Conservation (phyloP, 1,140 invertebrate genomes). For the Drosophila pandora region DNA sequence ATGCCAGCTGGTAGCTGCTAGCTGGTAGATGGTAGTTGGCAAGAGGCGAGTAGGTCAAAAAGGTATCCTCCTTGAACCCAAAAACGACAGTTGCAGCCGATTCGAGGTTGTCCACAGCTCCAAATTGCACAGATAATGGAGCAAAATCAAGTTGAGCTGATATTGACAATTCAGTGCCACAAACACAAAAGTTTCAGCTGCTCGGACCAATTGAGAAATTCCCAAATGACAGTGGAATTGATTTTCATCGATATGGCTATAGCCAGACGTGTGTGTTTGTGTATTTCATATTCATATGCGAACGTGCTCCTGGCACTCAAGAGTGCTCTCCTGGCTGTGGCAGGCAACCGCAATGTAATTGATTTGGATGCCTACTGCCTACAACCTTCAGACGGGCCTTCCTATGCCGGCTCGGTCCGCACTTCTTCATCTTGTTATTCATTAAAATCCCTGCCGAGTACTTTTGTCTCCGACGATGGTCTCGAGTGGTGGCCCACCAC, state of each 20-base stretch:
- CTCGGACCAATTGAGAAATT: constrained; percentile 54
- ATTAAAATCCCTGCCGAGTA: constrained; percentile 66
- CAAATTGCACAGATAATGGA: constrained; percentile 56
- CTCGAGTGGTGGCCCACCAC: constrained; percentile 34
- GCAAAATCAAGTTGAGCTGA: constrained; percentile 50
- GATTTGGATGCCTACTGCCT: constrained; percentile 49
- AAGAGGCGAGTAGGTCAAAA: constrained; percentile 36
- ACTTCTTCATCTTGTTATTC: constrained; percentile 54
- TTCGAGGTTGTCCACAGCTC: constrained; percentile 5
- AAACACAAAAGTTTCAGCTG: constrained; percentile 51
- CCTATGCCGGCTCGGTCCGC: constrained; percentile 4
- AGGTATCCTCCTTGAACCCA: constrained; percentile 21
- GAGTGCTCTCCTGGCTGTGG: constrained; percentile 37
- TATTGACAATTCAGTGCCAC: constrained; percentile 57
- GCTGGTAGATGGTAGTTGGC: not conserved
- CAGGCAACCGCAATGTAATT: constrained; percentile 49
- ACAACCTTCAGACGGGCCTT: not conserved
- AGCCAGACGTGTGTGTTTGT: constrained; percentile 11
- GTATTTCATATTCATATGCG: constrained; percentile 60
- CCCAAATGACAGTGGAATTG: constrained; percentile 59
- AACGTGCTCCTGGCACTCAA: constrained; percentile 35
- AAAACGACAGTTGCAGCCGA: constrained; percentile 31
- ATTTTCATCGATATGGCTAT: constrained; percentile 61
- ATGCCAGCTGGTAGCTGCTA: not conserved
- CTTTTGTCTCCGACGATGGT: constrained; percentile 49